These are phyloP conservation scores for Laterallus jamaicensis DNA, from an alignment of 2,113 vertebrate species.

Conservation along the genomic window DNA sequence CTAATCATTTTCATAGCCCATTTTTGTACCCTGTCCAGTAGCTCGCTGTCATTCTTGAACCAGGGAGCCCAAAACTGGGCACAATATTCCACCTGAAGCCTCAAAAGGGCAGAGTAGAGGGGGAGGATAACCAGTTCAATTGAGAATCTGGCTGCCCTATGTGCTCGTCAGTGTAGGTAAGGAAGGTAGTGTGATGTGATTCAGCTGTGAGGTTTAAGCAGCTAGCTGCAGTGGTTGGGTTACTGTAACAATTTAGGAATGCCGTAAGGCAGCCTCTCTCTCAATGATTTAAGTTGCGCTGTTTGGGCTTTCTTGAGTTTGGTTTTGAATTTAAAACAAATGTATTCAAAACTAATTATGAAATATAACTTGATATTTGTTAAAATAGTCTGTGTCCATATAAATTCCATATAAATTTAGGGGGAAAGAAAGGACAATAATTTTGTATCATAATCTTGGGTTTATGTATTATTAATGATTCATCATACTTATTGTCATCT, in stretches of 20 bases:
- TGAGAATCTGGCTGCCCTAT: not conserved
- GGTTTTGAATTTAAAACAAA: not conserved
- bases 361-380: not conserved
- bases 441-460: not conserved
- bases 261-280: not conserved
- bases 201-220: not conserved
- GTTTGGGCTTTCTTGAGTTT: not conserved
- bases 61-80: no score
- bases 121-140: no score
- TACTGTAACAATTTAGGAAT: not conserved
- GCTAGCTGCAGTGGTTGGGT: not conserved
- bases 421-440: not conserved
- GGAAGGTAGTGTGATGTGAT: not conserved
- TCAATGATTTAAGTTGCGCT: not conserved
- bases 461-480: not conserved
- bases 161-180: not conserved
- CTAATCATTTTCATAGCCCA: no score
- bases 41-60: no score
- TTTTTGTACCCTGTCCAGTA: no score
- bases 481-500: not conserved
- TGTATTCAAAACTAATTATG: not conserved
- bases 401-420: not conserved
- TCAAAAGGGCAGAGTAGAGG: no score
- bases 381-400: not conserved
- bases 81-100: no score